Conservation (phyloP, 2,113 vertebrate species). For the Eupsittula cactorum region DNA sequence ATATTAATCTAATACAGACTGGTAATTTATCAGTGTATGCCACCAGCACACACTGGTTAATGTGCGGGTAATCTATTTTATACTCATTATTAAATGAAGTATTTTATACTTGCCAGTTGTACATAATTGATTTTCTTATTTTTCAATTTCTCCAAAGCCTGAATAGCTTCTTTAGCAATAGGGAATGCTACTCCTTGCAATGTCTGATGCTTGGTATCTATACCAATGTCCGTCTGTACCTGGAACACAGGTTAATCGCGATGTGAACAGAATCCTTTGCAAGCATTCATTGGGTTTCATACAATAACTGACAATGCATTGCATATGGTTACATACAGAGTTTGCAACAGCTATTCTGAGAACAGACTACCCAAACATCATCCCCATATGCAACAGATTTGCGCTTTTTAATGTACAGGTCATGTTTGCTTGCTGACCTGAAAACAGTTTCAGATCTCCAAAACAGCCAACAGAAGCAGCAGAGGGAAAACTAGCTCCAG, state of each 20-base stretch:
- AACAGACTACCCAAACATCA: not conserved
- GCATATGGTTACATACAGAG: not conserved
- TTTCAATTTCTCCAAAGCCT: conserved; percentile 87
- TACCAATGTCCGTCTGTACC: conserved; percentile 89
- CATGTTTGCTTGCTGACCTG: not conserved
- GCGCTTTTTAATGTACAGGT: not conserved
- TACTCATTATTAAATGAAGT: not conserved
- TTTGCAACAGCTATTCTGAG: not conserved
- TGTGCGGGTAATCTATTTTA: not conserved
- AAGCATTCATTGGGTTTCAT: not conserved
- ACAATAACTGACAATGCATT: not conserved
- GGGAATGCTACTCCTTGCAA: conserved; percentile 95
- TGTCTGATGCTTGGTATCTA: conserved; percentile 94
- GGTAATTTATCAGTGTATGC: not conserved
- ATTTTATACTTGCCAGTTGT: conserved; percentile 86
- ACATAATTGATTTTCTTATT: conserved; percentile 90
- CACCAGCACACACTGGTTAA: not conserved
- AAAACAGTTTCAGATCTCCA: not conserved
- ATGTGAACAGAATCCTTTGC: not conserved
- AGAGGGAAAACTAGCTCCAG: not conserved
- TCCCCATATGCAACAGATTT: not conserved
- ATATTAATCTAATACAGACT: not conserved
- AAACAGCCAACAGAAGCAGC: not conserved
- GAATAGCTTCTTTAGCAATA: conserved; percentile 85
- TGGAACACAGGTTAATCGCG: conserved; percentile 58